A percentile compares a stretch with the other conserved stretches of the same genome.
phyloP scores from a whole-genome alignment of 2,797 vertebrate species.

The Sarcoramphus papa region DNA sequence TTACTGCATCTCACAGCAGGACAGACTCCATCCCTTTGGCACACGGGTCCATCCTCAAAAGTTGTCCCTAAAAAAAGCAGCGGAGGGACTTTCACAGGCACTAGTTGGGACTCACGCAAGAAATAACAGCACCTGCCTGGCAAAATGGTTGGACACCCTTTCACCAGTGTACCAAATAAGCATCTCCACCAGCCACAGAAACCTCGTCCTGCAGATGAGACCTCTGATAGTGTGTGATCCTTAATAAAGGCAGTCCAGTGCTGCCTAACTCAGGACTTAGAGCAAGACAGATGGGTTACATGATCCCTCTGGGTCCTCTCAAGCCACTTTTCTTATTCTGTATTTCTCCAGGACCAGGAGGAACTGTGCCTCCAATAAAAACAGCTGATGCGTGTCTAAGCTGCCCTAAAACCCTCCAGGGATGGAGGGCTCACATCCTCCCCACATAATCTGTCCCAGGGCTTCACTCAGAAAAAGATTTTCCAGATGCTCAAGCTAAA shows the following conservation, averaged over 20 bases:
- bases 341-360: neutral
- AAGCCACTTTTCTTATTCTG: neutral
- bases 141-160: no score
- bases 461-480: neutral
- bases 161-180: neutral
- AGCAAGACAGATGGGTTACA: neutral
- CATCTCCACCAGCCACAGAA: neutral
- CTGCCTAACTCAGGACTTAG: neutral
- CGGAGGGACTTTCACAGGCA: neutral
- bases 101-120: neutral
- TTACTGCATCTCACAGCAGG: accelerated
- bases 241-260: neutral
- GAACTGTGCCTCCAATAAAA: neutral
- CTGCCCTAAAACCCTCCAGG: neutral
- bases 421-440: neutral
- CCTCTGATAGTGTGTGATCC: neutral
- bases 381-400: neutral
- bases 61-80: neutral
- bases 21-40: neutral
- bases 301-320: neutral
- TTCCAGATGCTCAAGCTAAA: neutral
- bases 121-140: neutral
- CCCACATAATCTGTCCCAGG: neutral
- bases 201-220: neutral
- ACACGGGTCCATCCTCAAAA: neutral